Evolutionary conservation across 2,113 vertebrate genomes (phyloP).

Genomic region (Podarcis raffonei): DNA sequence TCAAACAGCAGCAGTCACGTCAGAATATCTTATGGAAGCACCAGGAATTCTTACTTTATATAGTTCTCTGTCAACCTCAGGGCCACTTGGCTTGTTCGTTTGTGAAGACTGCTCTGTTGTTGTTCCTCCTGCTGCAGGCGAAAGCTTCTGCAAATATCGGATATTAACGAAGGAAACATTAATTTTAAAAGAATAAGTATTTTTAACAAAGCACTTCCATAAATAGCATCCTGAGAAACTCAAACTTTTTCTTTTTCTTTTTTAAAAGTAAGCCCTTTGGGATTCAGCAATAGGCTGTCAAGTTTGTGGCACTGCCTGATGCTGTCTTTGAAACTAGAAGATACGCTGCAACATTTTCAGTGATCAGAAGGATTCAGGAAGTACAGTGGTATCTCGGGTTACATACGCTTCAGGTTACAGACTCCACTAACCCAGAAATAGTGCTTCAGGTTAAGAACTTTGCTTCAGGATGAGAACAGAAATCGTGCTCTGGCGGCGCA

Average conservation of each 20-base stretch:
- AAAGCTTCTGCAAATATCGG: constrained; percentile 76
- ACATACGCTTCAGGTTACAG: too few relatives aligned
- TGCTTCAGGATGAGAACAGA: too few relatives aligned
- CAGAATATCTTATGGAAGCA: not conserved
- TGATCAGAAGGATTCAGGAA: too few relatives aligned
- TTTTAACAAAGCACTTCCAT: not conserved
- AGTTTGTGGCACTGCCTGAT: not conserved
- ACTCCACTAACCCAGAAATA: too few relatives aligned
- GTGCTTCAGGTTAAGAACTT: too few relatives aligned
- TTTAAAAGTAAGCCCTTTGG: not conserved
- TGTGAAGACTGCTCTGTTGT: constrained; percentile 69
- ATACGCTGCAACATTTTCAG: not conserved
- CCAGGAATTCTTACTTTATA: constrained; percentile 78
- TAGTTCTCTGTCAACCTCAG: constrained; percentile 76
- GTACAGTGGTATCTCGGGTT: too few relatives aligned
- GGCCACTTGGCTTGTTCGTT: constrained; percentile 52
- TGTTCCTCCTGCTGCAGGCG: constrained; percentile 39
- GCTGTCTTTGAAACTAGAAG: not conserved
- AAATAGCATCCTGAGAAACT: not conserved
- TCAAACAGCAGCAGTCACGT: not conserved
- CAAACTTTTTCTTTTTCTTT: not conserved
- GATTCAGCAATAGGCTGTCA: not conserved
- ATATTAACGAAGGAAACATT: not conserved
- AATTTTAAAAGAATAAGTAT: not conserved
- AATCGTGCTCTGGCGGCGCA: too few relatives aligned